Evolutionary conservation across 2,888 invertebrate species (phyloP), one percentile per base, ranked within the genome.

Genomic region (Oscheius sp.): DNA sequence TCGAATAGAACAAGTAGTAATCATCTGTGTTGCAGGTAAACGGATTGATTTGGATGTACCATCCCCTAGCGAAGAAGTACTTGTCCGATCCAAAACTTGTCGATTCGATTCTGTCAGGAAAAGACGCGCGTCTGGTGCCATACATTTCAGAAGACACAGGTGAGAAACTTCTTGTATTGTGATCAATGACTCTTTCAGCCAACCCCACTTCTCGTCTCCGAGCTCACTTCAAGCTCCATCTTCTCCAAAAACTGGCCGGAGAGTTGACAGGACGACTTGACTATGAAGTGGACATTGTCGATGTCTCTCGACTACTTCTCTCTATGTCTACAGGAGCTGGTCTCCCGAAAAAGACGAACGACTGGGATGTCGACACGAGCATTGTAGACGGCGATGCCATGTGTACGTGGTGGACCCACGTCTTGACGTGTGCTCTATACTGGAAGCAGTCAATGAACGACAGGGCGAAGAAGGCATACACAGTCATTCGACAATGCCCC

Each of bases 351-450:
- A 74, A 74, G 48, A 35, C 21, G 7, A 68, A 74, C 42, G 68
- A 74, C 47, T 74, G 74, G 74, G 68, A 74, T 68, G 70, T 70
- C 42, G 74, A 66, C 57, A 74, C 74, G n/a, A 13, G 42, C n/a
- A 55, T 74, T 3, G 48, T 62, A 29, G 74, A 75, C 33, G 88
- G 87, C 9, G 88, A 88, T 74, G 84, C 83, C 13, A 75, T 84
- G 51, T 88, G 86, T 63, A 84, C 84, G 0, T 89, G 89, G 89
- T 89, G 89, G 89, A 81, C 87, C 2, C 86, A 89, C 74, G 76
- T 89, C 10, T 63, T 88, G 13, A 85, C 84, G 3, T 87, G 88
- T 76, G 89, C 85, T 10, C 77, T 87, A 21, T 79, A 74, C 55
- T 82, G 79, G 79, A 76, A 80, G 47, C 79, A 79, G 60, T 83